A percentile compares a stretch with the other conserved stretches of the same genome.
phyloP scores from a whole-genome alignment of 2,888 invertebrate genomes.

The Ptilodon capucinus region DNA sequence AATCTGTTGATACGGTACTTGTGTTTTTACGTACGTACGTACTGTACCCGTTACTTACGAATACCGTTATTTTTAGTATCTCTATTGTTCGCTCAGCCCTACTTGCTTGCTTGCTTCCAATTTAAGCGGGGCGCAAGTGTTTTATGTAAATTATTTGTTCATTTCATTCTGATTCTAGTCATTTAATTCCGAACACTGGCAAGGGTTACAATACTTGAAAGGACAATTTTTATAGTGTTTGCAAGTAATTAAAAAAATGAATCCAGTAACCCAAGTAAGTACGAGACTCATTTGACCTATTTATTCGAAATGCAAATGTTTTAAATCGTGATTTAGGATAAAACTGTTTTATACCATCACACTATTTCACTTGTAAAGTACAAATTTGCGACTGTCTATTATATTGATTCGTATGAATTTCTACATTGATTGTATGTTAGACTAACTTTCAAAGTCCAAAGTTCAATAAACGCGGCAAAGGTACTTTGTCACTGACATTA shows the following conservation, averaged over 20 bases:
- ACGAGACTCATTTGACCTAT: neutral
- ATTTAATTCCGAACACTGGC: neutral
- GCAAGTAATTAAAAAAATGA: conserved; percentile 51
- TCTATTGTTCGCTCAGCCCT: too few species aligned
- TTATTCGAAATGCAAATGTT: neutral
- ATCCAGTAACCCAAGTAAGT: conserved; percentile 61
- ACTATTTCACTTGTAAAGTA: too few species aligned
- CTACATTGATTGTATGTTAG: neutral
- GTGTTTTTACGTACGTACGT: too few species aligned
- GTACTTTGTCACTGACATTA: neutral
- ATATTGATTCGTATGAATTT: neutral
- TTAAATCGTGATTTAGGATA: neutral
- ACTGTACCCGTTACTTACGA: too few species aligned
- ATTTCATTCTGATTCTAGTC: neutral
- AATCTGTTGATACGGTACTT: too few species aligned
- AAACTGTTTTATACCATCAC: too few species aligned
- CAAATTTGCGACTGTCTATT: neutral
- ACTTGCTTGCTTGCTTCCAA: neutral
- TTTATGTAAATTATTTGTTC: neutral
- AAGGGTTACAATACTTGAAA: neutral
- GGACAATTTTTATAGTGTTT: neutral
- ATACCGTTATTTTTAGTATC: too few species aligned
- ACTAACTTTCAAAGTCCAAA: conserved; percentile 37
- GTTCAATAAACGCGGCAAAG: conserved; percentile 21
- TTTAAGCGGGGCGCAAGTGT: conserved; percentile 28